A percentile compares a stretch with the other conserved stretches of the same genome.
Conservation (phyloP, 2,113 vertebrate species). For the Haliaeetus leucogaster region DNA sequence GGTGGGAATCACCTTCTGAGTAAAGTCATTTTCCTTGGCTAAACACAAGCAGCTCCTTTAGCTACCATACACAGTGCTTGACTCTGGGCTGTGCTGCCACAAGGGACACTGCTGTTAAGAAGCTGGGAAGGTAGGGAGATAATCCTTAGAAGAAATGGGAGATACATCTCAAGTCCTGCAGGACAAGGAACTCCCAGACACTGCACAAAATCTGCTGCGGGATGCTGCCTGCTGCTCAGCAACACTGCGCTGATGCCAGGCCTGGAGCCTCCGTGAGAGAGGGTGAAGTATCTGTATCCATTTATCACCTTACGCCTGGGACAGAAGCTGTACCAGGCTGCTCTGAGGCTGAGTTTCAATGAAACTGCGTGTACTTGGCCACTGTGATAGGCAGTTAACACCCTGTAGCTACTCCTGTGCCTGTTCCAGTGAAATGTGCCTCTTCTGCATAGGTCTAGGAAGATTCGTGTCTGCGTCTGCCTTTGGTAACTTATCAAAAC, state of each 20-base stretch:
- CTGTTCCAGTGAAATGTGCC: not conserved
- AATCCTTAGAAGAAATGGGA: not conserved
- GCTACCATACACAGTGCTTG: not conserved
- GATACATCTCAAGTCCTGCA: not conserved
- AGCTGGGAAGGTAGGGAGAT: not conserved
- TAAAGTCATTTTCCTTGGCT: not conserved
- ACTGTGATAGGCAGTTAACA: not conserved
- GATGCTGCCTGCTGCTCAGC: not conserved
- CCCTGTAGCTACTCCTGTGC: not conserved
- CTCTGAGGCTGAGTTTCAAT: not conserved
- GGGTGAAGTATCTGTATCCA: not conserved
- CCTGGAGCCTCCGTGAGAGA: not conserved
- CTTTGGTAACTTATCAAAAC: not conserved
- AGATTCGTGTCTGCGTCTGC: not conserved
- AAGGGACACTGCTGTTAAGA: not conserved
- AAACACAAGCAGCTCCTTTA: not conserved
- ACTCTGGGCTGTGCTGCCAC: not conserved
- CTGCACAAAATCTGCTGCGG: not conserved
- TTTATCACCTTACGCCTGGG: rapidly evolving
- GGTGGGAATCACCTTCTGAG: not conserved
- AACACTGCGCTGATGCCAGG: not conserved
- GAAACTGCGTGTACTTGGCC: not conserved
- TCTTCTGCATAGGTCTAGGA: not conserved
- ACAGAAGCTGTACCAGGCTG: not conserved
- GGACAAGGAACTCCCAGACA: not conserved